Evolutionary conservation across 2,888 invertebrate species (phyloP), one percentile per base, ranked within the genome.

Genomic region (Phanerotoma sp.): DNA sequence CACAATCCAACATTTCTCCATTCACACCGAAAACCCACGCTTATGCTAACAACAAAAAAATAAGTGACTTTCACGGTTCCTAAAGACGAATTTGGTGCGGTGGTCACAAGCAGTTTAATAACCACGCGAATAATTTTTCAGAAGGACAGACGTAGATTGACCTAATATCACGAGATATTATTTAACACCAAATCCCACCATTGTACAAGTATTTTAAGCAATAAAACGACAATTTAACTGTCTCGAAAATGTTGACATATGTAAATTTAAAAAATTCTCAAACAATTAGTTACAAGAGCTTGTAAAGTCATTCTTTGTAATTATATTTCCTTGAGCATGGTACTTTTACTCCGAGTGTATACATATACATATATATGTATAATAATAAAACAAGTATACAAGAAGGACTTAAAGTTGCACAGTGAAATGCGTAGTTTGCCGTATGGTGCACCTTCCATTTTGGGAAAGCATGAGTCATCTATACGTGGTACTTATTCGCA

Each of bases 21-120:
- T 61, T 58, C 48, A 48, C 51, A 38, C 49, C 25, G n/a, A 10
- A 45, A 35, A 35, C 61, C 63, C 61, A 60, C 63, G 60, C 60
- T 35, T 25, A 25, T 25, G 25, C 9, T 25, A n/a, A 47, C n/a
- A 18, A 21, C 30, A n/a, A 20, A 21, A 28, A 32, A 54, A 44
- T 22, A 44, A 38, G 22, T 45, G 37, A 32, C 13, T 47, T 54
- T 54, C 50, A 50, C 49, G 54, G 54, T 55, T 56, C 52, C 53
- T 37, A 42, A 54, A 60, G 57, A 61, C 59, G 51, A 57, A 56
- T 62, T 61, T 59, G 57, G 60, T 37, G 47, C 46, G 60, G 40
- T 38, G 30, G 21, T 33, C 30, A 38, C 22, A 40, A 15, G 38
- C 45, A 40, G 42, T 40, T 47, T 13, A 9, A 28, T n/a, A 15